A percentile compares a stretch with the other conserved stretches of the same genome.
Conservation (phyloP, 2,113 vertebrate species). For the Phalacrocorax pelagicus region DNA sequence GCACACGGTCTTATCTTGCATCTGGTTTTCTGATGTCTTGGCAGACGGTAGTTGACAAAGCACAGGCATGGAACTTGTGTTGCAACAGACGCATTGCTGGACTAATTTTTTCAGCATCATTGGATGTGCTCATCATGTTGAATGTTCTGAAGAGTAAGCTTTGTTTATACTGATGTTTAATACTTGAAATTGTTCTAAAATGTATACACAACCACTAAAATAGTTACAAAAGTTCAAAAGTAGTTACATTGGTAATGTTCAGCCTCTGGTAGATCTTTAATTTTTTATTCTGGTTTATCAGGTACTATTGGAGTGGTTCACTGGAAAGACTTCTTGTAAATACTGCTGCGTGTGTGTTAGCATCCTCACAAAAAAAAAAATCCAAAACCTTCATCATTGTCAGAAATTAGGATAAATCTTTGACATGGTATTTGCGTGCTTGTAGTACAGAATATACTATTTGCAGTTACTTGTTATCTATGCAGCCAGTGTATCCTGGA, state of each 20-base stretch:
- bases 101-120: not conserved
- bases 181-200: slow-evolving; percentile 19
- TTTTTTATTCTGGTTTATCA: not conserved
- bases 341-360: not conserved
- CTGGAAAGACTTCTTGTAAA: not conserved
- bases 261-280: not conserved
- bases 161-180: not conserved
- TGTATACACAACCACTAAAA: not conserved
- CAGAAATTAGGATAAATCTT: not conserved
- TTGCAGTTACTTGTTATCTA: not conserved
- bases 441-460: not conserved
- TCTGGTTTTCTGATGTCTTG: slow-evolving; percentile 37
- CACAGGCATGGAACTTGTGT: not conserved
- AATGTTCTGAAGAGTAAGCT: not conserved
- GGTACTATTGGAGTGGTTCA: not conserved
- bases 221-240: not conserved
- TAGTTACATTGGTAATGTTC: not conserved
- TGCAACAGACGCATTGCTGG: not conserved
- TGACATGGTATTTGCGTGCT: not conserved
- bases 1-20: not conserved
- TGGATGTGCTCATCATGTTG: not conserved
- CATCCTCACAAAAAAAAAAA: not conserved
- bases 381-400: not conserved
- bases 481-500: not conserved
- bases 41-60: not conserved